Base-by-base conservation (phyloP, 1,140 invertebrate genomes). In the Macrostomum lignano region DNA sequence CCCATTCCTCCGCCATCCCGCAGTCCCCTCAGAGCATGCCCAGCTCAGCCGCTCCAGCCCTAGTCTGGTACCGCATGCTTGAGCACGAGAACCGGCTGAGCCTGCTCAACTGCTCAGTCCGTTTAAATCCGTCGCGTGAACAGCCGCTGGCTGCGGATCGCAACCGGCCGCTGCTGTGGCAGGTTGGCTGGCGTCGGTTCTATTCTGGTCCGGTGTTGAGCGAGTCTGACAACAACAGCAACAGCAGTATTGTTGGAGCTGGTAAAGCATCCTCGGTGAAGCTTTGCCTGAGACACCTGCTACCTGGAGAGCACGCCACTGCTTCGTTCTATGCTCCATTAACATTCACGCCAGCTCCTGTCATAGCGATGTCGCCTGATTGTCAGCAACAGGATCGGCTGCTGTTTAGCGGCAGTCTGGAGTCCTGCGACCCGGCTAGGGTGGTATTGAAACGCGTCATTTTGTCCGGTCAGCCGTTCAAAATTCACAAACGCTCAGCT, bases 391-490 rank as follows among this genome's bases (percentile, higher is more conserved):
- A 30, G 19, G 30, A 36, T 39, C 11, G 34, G 3, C 56, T 94
- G 36, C 65, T 94, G 7, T 84, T 78, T 3, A 74, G 70, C 23
- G 88, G 91, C 3, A 71, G 68, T 37, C 47, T 96, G 7, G 53
- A 88, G 1, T 77, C 76, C 2, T 71, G 73, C 33, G 74, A 88
- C 63, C 82, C 88, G 3, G 70, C 91, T 52, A 67, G 91, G 46
- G 61, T 94, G 31, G 61, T 94, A 1, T 62, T 82, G 3, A 96
- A 98, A 60, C 63, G 88, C 40, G 68, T 73, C 20, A 71, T 93
- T 11, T 65, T 98, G 1, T 72, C 67, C 56, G 88, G 88, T 13
- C 76, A 93, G 66, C 79, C 82, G 1, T 82, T 76, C 45, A 93
- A 91, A 65, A 74, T 75, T 25, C 58, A 62, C 42, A 58, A 55